Evolutionary conservation across 2,797 vertebrate species (phyloP).

Genomic region (Eremophila alpestris): DNA sequence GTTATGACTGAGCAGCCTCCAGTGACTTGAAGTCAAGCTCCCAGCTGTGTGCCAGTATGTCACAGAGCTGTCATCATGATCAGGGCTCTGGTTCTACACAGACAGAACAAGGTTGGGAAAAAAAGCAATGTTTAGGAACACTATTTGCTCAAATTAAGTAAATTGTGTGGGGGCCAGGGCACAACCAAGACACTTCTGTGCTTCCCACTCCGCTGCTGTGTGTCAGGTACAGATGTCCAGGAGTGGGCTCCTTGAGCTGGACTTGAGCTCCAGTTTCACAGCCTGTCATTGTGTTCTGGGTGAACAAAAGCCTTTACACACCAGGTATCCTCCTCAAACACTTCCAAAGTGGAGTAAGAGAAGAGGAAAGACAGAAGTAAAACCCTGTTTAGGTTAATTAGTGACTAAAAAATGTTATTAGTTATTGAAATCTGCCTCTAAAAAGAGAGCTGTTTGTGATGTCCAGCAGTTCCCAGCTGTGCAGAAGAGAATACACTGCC

Average conservation of each 20-base stretch:
- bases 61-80: neutral
- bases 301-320: neutral
- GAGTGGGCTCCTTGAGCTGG: neutral
- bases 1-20: neutral
- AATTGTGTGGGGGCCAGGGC: neutral
- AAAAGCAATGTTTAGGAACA: neutral
- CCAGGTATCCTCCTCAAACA: neutral
- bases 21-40: neutral
- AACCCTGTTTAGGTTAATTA: neutral
- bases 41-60: neutral
- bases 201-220: neutral
- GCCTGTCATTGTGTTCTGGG: neutral
- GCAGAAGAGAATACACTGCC: neutral
- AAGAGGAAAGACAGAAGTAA: neutral
- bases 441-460: neutral
- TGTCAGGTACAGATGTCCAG: neutral
- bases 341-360: neutral
- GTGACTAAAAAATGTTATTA: neutral
- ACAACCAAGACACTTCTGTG: neutral
- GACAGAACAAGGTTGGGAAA: neutral
- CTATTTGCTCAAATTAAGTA: neutral
- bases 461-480: neutral
- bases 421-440: neutral
- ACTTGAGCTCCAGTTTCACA: neutral
- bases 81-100: neutral